These are phyloP conservation scores for Otus sunia DNA, from an alignment of 2,113 vertebrate species.

Conservation along the genomic window DNA sequence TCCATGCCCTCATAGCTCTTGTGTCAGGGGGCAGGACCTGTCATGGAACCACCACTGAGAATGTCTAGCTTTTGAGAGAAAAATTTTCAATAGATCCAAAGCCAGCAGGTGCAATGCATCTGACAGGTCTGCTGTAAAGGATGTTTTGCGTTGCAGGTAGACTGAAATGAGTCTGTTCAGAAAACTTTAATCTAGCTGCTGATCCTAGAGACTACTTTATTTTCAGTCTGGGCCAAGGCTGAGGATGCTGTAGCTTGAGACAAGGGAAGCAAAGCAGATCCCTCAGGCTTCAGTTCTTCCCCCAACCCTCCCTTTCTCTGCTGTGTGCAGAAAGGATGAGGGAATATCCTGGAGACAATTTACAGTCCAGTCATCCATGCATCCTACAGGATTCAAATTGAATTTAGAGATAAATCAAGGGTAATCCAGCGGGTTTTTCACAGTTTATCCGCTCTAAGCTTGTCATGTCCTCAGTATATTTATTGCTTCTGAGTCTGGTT, in stretches of 20 bases:
- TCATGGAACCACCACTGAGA: accelerated
- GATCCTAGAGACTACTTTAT: neutral
- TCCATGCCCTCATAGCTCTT: neutral
- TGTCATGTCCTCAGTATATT: neutral
- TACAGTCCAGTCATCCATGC: neutral
- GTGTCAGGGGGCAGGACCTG: neutral
- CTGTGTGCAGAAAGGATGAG: neutral
- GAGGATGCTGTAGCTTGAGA: neutral
- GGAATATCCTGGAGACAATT: neutral
- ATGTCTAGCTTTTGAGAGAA: neutral
- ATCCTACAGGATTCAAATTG: neutral
- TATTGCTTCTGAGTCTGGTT: neutral
- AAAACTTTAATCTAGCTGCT: neutral
- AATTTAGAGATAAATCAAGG: neutral
- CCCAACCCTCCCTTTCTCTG: neutral
- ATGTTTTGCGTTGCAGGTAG: neutral
- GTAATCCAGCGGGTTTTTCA: neutral
- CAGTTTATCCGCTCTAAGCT: neutral
- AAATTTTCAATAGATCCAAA: neutral
- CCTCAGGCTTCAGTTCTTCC: neutral
- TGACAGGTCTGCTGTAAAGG: neutral
- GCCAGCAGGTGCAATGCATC: neutral
- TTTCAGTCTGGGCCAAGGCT: neutral
- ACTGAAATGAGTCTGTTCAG: neutral
- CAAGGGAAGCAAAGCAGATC: neutral